Percentiles rank a stretch among this genome's conserved stretches.
Conservation (phyloP, 1,140 invertebrate species). For the Hycleus cichorii region DNA sequence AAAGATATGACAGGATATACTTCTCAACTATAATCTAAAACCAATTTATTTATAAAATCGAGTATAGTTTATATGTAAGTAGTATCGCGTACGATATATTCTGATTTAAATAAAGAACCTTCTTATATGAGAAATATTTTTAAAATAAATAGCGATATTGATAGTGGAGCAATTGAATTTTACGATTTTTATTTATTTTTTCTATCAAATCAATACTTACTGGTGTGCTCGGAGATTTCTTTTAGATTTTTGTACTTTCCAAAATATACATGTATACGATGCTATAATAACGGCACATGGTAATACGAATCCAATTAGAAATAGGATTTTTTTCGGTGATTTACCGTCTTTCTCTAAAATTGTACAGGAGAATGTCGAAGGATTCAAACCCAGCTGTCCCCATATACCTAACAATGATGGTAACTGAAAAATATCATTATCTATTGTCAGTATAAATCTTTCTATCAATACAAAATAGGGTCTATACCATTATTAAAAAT, state of each 20-base stretch:
- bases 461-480: neutral
- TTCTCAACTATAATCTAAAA: conserved; percentile 5
- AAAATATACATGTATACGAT: conserved; percentile 80
- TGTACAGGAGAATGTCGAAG: conserved; percentile 75
- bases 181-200: neutral
- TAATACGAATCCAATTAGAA: conserved; percentile 72
- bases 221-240: conserved; percentile 59
- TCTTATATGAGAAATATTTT: too few species aligned
- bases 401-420: conserved; percentile 73
- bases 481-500: conserved; percentile 51
- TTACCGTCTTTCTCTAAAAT: conserved; percentile 66
- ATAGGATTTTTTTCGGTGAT: conserved; percentile 81
- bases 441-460: neutral
- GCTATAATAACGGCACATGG: conserved; percentile 75
- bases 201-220: conserved; percentile 36
- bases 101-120: too few species aligned
- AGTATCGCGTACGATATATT: too few species aligned
- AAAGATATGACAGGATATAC: conserved; percentile 12
- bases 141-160: too few species aligned
- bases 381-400: conserved; percentile 71
- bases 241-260: conserved; percentile 64
- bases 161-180: too few species aligned
- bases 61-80: neutral
- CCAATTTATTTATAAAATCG: conserved; percentile 13
- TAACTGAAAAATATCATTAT: conserved; percentile 47